These are phyloP conservation scores for Phaedon cochleariae DNA, from an alignment of 2,888 invertebrate genomes.

Conservation along the genomic window DNA sequence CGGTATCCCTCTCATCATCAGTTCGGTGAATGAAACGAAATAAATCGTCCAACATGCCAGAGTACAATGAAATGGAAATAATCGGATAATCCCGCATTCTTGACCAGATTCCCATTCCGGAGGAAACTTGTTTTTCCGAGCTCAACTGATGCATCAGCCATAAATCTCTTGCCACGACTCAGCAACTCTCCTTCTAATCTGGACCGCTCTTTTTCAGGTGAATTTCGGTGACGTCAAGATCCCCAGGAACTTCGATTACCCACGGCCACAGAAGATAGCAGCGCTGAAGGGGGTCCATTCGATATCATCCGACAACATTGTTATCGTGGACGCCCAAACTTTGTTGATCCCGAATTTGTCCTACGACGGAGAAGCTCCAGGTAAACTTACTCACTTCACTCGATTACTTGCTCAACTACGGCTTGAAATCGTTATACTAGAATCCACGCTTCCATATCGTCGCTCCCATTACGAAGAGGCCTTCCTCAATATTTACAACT, in stretches of 20 bases:
- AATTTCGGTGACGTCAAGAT: conserved; percentile 91
- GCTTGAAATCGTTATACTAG: too few relatives aligned
- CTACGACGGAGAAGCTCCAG: conserved; percentile 93
- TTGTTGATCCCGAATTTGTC: conserved; percentile 89
- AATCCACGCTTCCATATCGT: too few relatives aligned
- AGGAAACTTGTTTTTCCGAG: background rate
- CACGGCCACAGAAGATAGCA: conserved; percentile 82
- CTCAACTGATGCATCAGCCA: background rate
- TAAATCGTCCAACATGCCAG: too few relatives aligned
- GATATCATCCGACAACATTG: conserved; percentile 85
- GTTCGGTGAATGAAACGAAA: too few relatives aligned
- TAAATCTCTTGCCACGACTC: background rate
- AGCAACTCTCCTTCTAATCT: background rate
- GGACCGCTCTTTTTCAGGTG: conserved; percentile 66
- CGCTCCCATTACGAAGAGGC: too few relatives aligned
- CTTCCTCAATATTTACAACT: too few relatives aligned
- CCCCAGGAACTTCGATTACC: conserved; percentile 80
- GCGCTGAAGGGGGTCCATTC: conserved; percentile 82
- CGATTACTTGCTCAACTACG: too few relatives aligned
- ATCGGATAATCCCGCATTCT: too few relatives aligned
- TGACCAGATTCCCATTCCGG: background rate
- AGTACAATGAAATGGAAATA: too few relatives aligned
- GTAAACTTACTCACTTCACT: conserved; percentile 63
- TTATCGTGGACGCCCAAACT: conserved; percentile 93
- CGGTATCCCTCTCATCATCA: too few relatives aligned